Conservation (phyloP, 2,797 vertebrate species). For the Sylvilagus floridanus region DNA sequence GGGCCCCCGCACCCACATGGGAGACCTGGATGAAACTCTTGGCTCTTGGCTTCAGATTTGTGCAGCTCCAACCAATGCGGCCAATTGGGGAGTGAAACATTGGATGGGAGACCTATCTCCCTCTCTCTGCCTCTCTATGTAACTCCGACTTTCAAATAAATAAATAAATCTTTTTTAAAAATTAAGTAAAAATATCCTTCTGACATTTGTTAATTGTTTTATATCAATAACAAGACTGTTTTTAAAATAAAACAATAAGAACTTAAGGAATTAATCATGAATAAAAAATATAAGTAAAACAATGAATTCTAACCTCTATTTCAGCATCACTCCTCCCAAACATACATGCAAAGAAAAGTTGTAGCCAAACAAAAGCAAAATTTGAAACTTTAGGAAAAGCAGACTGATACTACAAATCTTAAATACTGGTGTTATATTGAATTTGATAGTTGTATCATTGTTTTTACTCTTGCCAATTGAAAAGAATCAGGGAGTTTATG, state of each 20-base stretch:
- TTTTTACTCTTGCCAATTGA: background rate
- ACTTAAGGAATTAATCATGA: background rate
- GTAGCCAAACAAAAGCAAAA: constrained; percentile 17
- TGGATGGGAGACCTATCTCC: too few species aligned
- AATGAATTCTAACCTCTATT: background rate
- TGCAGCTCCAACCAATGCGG: too few species aligned
- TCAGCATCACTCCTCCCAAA: accelerated
- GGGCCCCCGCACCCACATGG: too few species aligned
- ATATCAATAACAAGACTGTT: background rate
- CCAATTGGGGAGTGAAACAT: too few species aligned
- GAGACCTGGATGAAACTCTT: too few species aligned
- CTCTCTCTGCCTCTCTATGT: too few species aligned
- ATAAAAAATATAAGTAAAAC: constrained; percentile 9
- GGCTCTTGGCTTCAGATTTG: too few species aligned
- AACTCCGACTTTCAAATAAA: too few species aligned
- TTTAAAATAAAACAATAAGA: background rate
- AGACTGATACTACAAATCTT: background rate
- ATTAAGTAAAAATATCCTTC: background rate
- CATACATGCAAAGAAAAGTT: accelerated
- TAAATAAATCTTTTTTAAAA: too few species aligned
- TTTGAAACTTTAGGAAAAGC: background rate
- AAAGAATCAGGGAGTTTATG: background rate
- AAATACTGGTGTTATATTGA: background rate
- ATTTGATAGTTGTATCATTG: background rate
- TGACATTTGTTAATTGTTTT: constrained; percentile 1